A percentile compares a stretch with the other conserved stretches of the same genome.
Evolutionary conservation across 2,888 invertebrate genomes (phyloP).

Genomic region (Andricus curvator): DNA sequence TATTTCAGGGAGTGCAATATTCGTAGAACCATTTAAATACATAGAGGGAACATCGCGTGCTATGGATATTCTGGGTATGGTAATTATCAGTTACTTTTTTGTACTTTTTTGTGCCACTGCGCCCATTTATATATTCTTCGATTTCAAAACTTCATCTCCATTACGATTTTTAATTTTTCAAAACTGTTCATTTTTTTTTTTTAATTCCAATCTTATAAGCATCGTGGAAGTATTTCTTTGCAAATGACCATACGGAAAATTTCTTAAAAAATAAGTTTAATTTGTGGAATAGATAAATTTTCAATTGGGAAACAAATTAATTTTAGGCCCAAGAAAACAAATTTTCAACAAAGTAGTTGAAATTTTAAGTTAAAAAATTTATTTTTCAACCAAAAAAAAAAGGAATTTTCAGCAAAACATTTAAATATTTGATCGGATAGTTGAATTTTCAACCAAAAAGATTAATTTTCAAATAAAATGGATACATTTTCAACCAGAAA

Average conservation of each 20-base stretch:
- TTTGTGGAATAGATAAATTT: too few relatives aligned
- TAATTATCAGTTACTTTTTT: constrained; percentile 64
- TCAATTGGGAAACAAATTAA: too few relatives aligned
- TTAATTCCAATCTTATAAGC: neutral
- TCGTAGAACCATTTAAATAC: constrained; percentile 5
- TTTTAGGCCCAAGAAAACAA: too few relatives aligned
- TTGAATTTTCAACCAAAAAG: too few relatives aligned
- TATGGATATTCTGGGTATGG: constrained; percentile 68
- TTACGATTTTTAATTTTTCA: neutral
- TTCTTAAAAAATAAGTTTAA: neutral
- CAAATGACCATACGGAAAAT: neutral
- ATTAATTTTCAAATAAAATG: too few relatives aligned
- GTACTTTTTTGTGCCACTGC: constrained; percentile 3
- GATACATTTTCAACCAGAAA: too few relatives aligned
- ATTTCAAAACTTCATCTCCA: neutral
- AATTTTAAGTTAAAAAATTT: too few relatives aligned
- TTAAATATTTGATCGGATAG: too few relatives aligned
- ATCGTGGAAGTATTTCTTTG: neutral
- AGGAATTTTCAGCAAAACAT: too few relatives aligned
- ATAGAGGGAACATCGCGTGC: constrained; percentile 68
- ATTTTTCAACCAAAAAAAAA: too few relatives aligned
- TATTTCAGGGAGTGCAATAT: neutral
- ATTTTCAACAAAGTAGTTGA: too few relatives aligned
- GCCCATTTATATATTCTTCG: neutral
- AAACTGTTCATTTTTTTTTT: neutral